Base-by-base conservation (phyloP, 2,888 invertebrate species). In the Epinotia demarniana region DNA sequence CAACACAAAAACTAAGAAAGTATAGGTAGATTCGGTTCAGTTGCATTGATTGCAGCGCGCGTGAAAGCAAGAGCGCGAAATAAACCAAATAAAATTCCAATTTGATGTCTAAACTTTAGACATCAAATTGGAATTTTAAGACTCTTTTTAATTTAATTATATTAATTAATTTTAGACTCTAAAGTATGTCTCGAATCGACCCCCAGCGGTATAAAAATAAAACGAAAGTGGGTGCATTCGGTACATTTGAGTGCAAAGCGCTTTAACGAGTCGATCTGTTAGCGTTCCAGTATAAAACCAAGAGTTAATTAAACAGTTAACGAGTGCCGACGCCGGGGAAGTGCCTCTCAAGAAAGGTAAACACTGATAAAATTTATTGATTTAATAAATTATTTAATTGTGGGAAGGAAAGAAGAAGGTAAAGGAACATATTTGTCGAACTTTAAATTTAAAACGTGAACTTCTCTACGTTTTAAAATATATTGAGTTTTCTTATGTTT, bases 261-360 rank as follows among this genome's bases (percentile, higher is more conserved):
- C 11, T 72, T 27, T 46, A 58, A 72, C 58, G 18, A 64, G 46
- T 58, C 57, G 33, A 64, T 12, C 57, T 57, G 64, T 71, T 62
- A 62, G 39, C 60, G 61, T 49, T 27, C 60, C 27, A 23, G 63
- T 63, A 55, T 72, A 57, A 46, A 55, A 72, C 57, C 27, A 72
- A 64, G 46, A 33, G 16, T 43, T 72, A 57, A 72, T 72, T 64
- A 72, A 72, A 72, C 64, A 64, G 57, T 64, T 64, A 64, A 72
- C 58, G 64, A 72, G 43, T 63, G 11, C 18, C 43, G 33, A 9
- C 12, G 62, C 9, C 39, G 11, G 39, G 46, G 19, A 43, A 43
- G 19, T 18, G 18, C n/a, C 16, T 33, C 27, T 61, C n/a, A 16
- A 9, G 8, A n/a, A 61, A 33, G 61, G 8, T 61, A 33, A 67